Conservation (phyloP, 2,888 invertebrate genomes). For the Hoplodrina blanda region DNA sequence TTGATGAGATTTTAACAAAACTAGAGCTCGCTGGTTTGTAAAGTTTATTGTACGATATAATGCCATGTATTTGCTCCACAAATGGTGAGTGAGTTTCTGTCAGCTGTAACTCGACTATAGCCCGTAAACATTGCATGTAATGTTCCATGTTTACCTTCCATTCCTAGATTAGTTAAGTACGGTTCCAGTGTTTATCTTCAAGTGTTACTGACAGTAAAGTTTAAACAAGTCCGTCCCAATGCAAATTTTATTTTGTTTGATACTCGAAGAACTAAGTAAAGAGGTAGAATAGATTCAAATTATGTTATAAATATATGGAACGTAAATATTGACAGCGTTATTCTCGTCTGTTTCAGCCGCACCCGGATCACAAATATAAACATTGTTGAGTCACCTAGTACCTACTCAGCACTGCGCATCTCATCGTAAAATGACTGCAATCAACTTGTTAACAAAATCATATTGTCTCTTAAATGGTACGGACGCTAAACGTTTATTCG, state of each 20-base stretch:
- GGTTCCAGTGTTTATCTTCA: slow-evolving; percentile 17
- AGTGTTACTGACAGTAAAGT: slow-evolving; percentile 27
- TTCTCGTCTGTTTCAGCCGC: no score
- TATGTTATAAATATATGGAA: neutral
- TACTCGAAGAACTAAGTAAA: slow-evolving; percentile 6
- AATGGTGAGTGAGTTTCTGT: neutral
- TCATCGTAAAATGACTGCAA: no score
- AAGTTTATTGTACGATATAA: no score
- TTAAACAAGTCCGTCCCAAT: slow-evolving; percentile 20
- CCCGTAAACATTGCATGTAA: slow-evolving; percentile 7
- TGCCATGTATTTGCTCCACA: neutral
- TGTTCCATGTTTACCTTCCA: slow-evolving; percentile 20
- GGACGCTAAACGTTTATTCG: neutral
- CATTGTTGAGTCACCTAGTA: no score
- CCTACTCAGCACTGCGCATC: no score
- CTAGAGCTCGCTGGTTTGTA: neutral
- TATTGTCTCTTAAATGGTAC: no score
- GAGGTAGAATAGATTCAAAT: neutral
- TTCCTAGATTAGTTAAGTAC: slow-evolving; percentile 26
- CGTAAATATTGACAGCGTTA: no score
- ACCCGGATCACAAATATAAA: no score
- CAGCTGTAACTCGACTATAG: neutral
- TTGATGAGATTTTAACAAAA: slow-evolving; percentile 2
- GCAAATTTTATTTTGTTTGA: slow-evolving; percentile 15
- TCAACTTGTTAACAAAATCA: no score